Evolutionary conservation across 2,888 invertebrate genomes (phyloP).

Genomic region (Frankliniella intonsa): DNA sequence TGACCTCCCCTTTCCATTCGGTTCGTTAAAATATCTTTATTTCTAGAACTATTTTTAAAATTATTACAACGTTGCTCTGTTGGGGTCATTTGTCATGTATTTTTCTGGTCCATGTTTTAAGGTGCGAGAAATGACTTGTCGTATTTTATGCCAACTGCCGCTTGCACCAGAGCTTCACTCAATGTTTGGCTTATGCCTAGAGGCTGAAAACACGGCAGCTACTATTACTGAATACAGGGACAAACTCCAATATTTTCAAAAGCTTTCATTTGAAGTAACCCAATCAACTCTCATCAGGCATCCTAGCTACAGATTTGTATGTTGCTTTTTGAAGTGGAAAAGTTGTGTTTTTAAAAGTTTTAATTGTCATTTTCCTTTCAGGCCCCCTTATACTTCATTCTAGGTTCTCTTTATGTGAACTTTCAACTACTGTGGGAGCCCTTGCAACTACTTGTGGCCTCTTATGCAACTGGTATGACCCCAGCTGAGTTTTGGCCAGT

Average conservation of each 20-base stretch:
- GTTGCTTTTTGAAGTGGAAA: neutral
- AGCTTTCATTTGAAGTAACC: conserved; percentile 56
- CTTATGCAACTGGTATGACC: conserved; percentile 62
- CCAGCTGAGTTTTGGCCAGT: conserved; percentile 67
- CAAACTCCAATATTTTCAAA: conserved; percentile 67
- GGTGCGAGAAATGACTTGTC: conserved; percentile 66
- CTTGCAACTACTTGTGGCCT: conserved; percentile 65
- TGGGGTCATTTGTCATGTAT: conserved; percentile 50
- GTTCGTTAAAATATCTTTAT: conserved; percentile 43
- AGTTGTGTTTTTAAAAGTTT: neutral
- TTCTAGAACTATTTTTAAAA: neutral
- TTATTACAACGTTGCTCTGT: neutral
- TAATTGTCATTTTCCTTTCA: conserved; percentile 37
- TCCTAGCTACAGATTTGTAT: no score
- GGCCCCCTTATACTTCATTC: conserved; percentile 69
- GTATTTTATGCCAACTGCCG: conserved; percentile 67
- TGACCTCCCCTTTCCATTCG: neutral
- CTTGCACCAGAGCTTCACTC: conserved; percentile 49
- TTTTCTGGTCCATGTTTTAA: conserved; percentile 56
- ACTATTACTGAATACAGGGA: conserved; percentile 76
- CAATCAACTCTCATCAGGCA: neutral
- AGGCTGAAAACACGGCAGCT: conserved; percentile 65
- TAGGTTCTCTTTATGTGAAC: conserved; percentile 79
- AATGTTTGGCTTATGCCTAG: conserved; percentile 63
- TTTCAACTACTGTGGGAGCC: conserved; percentile 89